Percentiles rank a stretch among this genome's conserved stretches.
Conservation (phyloP, 37 sponge, comb jelly and placozoan genomes). For the Ianthella basta region DNA sequence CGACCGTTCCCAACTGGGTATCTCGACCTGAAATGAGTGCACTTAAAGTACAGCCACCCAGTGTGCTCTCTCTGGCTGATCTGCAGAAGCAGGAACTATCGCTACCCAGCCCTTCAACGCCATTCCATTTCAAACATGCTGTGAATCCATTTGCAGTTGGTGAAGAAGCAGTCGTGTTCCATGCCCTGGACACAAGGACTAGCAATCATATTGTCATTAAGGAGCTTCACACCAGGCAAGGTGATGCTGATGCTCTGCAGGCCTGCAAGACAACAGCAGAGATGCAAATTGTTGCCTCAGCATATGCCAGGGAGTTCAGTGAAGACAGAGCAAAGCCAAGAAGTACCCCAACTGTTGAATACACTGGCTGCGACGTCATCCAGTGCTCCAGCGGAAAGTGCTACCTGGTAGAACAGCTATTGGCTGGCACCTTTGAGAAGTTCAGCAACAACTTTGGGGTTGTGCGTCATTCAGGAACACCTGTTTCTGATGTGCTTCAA, state of each 20-base stretch:
- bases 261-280: constrained; percentile 52
- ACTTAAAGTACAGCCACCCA: constrained; percentile 49
- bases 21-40: constrained; percentile 24
- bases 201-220: constrained; percentile 52
- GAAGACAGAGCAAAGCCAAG: constrained; percentile 31
- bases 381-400: background rate
- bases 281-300: constrained; percentile 43
- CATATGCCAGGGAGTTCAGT: constrained; percentile 67
- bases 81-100: constrained; percentile 41
- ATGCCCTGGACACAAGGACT: constrained; percentile 51
- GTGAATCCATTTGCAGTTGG: constrained; percentile 69
- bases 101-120: constrained; percentile 41
- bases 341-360: background rate
- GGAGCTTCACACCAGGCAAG: constrained; percentile 21
- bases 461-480: constrained; percentile 17
- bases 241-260: constrained; percentile 43
- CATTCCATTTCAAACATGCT: constrained; percentile 52
- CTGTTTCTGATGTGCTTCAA: constrained; percentile 54
- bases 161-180: constrained; percentile 51
- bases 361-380: constrained; percentile 43
- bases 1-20: constrained; percentile 48
- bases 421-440: constrained; percentile 59
- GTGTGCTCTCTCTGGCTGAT: constrained; percentile 4
- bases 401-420: constrained; percentile 45
- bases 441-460: constrained; percentile 68